Evolutionary conservation across 1,140 invertebrate species (phyloP).

Genomic region (Drosophila arizonae): DNA sequence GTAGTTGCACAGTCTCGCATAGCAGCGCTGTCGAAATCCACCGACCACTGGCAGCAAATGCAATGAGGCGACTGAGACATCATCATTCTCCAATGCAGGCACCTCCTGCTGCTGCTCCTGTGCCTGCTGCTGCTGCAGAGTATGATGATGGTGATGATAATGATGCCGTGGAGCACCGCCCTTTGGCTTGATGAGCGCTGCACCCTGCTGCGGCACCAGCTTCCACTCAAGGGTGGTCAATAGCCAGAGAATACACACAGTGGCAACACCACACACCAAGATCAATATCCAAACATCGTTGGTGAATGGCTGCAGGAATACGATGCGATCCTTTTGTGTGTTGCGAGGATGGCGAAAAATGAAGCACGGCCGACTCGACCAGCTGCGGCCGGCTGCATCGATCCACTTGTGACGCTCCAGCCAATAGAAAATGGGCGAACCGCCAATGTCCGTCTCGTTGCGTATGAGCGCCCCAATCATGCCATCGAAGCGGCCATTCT

Average conservation of each 20-base stretch:
- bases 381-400: constrained; percentile 86
- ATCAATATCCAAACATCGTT: constrained; percentile 84
- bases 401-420: constrained; percentile 84
- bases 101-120: constrained; percentile 10
- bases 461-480: constrained; percentile 86
- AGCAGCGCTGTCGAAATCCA: constrained; percentile 47
- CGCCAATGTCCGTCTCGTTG: constrained; percentile 85
- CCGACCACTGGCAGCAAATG: constrained; percentile 18
- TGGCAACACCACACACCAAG: constrained; percentile 68
- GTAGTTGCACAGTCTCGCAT: constrained; percentile 45
- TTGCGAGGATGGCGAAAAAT: constrained; percentile 88
- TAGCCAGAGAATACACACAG: constrained; percentile 72
- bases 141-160: constrained; percentile 26
- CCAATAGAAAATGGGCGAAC: constrained; percentile 85
- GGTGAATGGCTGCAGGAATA: constrained; percentile 85
- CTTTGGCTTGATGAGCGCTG: constrained; percentile 65
- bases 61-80: constrained; percentile 14
- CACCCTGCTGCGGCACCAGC: constrained; percentile 62
- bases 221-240: constrained; percentile 73
- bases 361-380: constrained; percentile 84
- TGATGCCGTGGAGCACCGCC: constrained; percentile 53
- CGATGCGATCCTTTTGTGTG: constrained; percentile 84
- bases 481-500: constrained; percentile 87
- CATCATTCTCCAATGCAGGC: not conserved
- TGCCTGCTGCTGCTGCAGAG: constrained; percentile 17